Evolutionary conservation across 2,888 invertebrate species (phyloP).

Genomic region (Serripes groenlandicus): DNA sequence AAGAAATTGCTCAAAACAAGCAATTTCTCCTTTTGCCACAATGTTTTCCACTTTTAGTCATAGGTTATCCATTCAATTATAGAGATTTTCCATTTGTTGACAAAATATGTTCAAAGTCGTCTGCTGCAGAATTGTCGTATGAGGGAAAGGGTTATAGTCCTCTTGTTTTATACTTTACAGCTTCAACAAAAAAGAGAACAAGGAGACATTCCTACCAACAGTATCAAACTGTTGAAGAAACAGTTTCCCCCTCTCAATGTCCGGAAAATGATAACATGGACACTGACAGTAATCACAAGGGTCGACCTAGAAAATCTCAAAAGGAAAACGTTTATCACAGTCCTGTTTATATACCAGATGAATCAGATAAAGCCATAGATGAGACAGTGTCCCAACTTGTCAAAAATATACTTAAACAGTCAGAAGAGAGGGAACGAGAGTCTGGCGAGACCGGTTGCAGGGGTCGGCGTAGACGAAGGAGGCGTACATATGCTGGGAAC

Average conservation of each 20-base stretch:
- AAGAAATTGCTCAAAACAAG: background rate
- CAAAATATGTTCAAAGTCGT: too few species aligned
- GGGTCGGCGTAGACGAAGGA: background rate
- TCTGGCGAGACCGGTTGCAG: background rate
- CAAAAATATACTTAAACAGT: conserved; percentile 46
- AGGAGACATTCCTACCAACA: conserved; percentile 1
- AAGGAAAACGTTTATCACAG: background rate
- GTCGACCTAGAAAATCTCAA: background rate
- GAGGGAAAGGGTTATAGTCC: too few species aligned
- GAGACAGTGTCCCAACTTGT: conserved; percentile 50
- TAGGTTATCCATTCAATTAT: too few species aligned
- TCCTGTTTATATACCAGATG: background rate
- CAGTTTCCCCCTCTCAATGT: background rate
- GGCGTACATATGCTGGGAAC: background rate
- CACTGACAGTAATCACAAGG: too few species aligned
- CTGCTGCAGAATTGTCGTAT: too few species aligned
- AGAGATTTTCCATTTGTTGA: too few species aligned
- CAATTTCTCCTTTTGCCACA: background rate
- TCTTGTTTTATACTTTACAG: background rate
- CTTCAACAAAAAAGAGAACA: background rate
- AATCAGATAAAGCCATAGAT: conserved; percentile 33
- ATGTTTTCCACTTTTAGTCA: background rate
- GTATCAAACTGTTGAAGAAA: background rate
- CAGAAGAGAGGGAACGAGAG: conserved; percentile 35
- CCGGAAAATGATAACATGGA: background rate